Evolutionary conservation across 2,888 invertebrate species (phyloP).

Genomic region (Cheilosia urbana): DNA sequence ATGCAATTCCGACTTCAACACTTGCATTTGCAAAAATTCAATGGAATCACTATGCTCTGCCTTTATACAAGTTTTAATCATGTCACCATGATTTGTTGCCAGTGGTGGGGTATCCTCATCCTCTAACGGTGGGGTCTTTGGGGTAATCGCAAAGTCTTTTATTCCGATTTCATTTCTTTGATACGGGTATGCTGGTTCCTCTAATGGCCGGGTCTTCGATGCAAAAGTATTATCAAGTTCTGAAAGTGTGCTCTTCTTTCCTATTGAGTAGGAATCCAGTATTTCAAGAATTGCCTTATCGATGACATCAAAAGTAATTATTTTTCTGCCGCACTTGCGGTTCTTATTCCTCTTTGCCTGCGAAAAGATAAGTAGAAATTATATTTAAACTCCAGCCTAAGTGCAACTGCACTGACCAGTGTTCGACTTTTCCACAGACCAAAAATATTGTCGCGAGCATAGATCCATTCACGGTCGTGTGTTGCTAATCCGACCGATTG

Average conservation of each 20-base stretch:
- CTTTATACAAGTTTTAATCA: background rate
- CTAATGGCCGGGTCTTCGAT: background rate
- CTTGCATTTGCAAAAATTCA: background rate
- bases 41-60: background rate
- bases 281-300: slow-evolving; percentile 45
- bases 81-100: background rate
- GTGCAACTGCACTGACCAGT: slow-evolving; percentile 10
- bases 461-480: slow-evolving; percentile 35
- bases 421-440: slow-evolving; percentile 52
- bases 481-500: slow-evolving; percentile 42
- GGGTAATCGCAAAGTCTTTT: background rate
- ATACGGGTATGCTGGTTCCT: background rate
- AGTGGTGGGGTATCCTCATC: background rate
- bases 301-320: background rate
- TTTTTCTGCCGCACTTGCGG: background rate
- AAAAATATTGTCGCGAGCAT: slow-evolving; percentile 57
- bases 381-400: background rate
- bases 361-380: background rate
- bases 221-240: background rate
- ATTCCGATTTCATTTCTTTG: background rate
- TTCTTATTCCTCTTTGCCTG: slow-evolving; percentile 30
- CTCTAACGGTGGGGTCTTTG: background rate
- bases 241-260: background rate
- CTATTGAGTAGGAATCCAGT: slow-evolving; percentile 2
- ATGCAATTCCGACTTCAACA: slow-evolving; percentile 8